Evolutionary conservation across 2,113 vertebrate genomes (phyloP), one percentile per base, ranked within the genome.

Genomic region (Alexandromys fortis): DNA sequence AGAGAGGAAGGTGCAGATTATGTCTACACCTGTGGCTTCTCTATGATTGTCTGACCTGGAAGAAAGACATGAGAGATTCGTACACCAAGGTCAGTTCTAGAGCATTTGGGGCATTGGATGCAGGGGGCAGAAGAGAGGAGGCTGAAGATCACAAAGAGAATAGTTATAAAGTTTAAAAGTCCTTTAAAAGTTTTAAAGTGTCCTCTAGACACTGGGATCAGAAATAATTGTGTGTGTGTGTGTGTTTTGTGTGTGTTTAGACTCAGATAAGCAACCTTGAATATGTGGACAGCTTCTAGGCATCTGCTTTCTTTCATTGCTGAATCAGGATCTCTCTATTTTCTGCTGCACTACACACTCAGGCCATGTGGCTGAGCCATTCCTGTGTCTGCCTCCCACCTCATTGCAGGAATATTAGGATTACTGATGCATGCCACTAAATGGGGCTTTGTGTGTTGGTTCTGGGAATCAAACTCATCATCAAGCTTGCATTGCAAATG

Each of bases 1-100:
- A 12, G 76, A 49, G 3, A 3, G 75, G 45, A 75, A 79, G 30
- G 68, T 75, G 16, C 97, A 98, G 72, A 87, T 0, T 0, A 72
- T 0, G 6, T 94, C 76, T 7, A 97, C 90, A 9, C 89, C 52
- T 0, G 96, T 97, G 55, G 91, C 78, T 30, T 17, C 24, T 1
- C 65, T 77, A 4, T 52, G 52, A 0, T 82, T 77, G n/a, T 89
- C 52, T 45, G 30, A 47, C 81, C 98, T 98, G 87, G 61, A 72
- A 12, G 14, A 58, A 82, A 65, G 5, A 79, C 22, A 61, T 3
- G 9, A 55, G 12, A 28, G 13, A 16, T 72, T 9, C 3, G 30
- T 16, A 45, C 5, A 7, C 12, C 8, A 24, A 47, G 33, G 42
- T 68, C 28, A 58, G 21, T 26, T 19, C 24, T 16, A 47, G 42